Percentiles rank a stretch among this genome's conserved stretches.
phyloP scores from a whole-genome alignment of 2,888 invertebrate species.

The Poecilus cupreus region DNA sequence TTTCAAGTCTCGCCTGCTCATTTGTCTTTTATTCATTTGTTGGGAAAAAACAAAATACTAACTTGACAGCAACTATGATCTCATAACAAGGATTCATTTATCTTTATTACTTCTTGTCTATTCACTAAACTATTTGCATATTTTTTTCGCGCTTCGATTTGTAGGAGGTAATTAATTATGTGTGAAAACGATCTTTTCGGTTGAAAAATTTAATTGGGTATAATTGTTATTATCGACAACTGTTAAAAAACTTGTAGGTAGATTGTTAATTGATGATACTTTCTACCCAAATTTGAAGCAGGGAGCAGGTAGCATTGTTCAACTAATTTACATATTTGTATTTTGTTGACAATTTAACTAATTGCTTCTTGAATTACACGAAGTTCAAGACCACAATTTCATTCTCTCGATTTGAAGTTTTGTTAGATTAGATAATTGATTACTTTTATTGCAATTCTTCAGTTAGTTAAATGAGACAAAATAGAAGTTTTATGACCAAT shows the following conservation, averaged over 20 bases:
- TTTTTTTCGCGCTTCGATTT: not conserved
- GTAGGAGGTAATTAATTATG: slow-evolving; percentile 31
- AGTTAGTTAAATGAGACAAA: too few species aligned
- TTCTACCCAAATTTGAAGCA: not conserved
- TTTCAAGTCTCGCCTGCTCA: slow-evolving; percentile 24
- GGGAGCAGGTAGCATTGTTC: not conserved
- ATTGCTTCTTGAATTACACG: not conserved
- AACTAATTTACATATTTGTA: not conserved
- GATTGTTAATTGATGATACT: slow-evolving; percentile 2
- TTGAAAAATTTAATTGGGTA: slow-evolving; percentile 11
- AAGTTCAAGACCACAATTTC: too few species aligned
- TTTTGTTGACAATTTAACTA: not conserved
- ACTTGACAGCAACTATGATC: slow-evolving; percentile 36
- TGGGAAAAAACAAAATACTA: slow-evolving; percentile 33
- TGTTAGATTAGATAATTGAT: too few species aligned
- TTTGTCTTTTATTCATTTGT: slow-evolving; percentile 33
- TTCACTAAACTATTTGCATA: slow-evolving; percentile 7
- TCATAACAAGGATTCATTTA: slow-evolving; percentile 24
- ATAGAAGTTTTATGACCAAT: too few species aligned
- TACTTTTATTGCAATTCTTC: too few species aligned
- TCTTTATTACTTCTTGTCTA: slow-evolving; percentile 22
- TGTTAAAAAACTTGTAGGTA: not conserved
- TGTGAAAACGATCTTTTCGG: not conserved
- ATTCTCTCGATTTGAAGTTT: too few species aligned
- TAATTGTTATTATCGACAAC: slow-evolving; percentile 16